Conservation (phyloP, 2,888 invertebrate genomes). For the Pasiphila rectangulata region DNA sequence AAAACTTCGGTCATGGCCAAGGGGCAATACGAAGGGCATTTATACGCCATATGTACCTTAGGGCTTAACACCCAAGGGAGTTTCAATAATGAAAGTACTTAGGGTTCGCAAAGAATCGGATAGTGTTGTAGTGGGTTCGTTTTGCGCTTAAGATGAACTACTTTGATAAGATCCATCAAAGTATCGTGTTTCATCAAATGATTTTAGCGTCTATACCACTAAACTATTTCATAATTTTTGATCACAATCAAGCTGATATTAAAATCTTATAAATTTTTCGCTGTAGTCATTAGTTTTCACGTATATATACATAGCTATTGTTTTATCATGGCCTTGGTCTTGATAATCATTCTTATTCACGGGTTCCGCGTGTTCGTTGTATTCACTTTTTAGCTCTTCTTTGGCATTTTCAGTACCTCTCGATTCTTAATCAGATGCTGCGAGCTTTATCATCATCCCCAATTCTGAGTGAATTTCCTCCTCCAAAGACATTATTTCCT, state of each 20-base stretch:
- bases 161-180: background rate
- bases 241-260: no score
- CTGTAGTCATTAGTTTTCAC: no score
- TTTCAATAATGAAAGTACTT: slow-evolving; percentile 52
- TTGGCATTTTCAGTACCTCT: no score
- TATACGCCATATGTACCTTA: slow-evolving; percentile 77
- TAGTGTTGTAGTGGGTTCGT: slow-evolving; percentile 27
- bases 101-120: slow-evolving; percentile 40
- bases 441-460: background rate
- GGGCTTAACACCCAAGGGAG: slow-evolving; percentile 63
- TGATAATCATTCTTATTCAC: background rate
- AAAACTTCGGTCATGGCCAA: slow-evolving; percentile 39
- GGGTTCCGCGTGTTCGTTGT: no score
- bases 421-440: background rate
- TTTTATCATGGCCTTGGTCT: no score
- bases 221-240: no score
- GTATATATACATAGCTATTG: no score
- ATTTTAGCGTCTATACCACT: background rate
- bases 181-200: background rate
- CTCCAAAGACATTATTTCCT: background rate
- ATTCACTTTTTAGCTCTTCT: no score
- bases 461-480: background rate
- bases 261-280: no score
- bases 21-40: slow-evolving; percentile 72
- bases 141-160: slow-evolving; percentile 3